Conservation (phyloP, 2,888 invertebrate genomes). For the Thecophora atra region DNA sequence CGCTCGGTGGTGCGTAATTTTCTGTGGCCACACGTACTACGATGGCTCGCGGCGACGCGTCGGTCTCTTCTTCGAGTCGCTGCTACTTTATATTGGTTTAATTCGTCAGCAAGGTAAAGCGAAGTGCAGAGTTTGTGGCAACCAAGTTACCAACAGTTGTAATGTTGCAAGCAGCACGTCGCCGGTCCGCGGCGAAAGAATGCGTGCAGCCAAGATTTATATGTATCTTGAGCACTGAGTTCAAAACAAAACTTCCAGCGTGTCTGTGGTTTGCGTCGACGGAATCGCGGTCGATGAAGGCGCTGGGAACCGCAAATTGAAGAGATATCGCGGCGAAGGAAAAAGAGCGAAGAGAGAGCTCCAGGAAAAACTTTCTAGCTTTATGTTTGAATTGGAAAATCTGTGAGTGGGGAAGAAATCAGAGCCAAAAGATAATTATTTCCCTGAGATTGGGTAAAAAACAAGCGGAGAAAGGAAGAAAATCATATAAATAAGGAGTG, state of each 20-base stretch:
- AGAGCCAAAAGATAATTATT: too few relatives aligned
- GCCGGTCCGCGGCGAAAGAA: background rate
- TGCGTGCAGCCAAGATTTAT: constrained; percentile 34
- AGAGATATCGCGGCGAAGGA: background rate
- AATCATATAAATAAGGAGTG: too few relatives aligned
- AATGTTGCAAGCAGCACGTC: too few relatives aligned
- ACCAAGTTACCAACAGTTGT: too few relatives aligned
- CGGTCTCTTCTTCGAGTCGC: constrained; percentile 58
- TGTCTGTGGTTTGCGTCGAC: background rate
- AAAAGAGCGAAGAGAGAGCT: too few relatives aligned
- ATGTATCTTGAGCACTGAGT: background rate
- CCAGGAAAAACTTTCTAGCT: too few relatives aligned
- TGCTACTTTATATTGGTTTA: constrained; percentile 65
- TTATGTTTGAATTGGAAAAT: background rate
- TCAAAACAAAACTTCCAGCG: constrained; percentile 1
- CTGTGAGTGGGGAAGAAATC: too few relatives aligned
- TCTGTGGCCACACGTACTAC: constrained; percentile 32
- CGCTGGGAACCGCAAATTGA: constrained; percentile 1
- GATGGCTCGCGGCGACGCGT: constrained; percentile 44
- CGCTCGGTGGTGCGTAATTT: too few relatives aligned
- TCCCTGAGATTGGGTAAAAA: too few relatives aligned
- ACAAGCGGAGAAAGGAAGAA: too few relatives aligned
- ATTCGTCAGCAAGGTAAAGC: constrained; percentile 67
- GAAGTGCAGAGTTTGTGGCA: background rate
- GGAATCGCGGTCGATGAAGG: background rate